Percentiles rank a stretch among this genome's conserved stretches.
Conservation (phyloP, 2,113 vertebrate genomes). For the Apodemus sylvaticus region DNA sequence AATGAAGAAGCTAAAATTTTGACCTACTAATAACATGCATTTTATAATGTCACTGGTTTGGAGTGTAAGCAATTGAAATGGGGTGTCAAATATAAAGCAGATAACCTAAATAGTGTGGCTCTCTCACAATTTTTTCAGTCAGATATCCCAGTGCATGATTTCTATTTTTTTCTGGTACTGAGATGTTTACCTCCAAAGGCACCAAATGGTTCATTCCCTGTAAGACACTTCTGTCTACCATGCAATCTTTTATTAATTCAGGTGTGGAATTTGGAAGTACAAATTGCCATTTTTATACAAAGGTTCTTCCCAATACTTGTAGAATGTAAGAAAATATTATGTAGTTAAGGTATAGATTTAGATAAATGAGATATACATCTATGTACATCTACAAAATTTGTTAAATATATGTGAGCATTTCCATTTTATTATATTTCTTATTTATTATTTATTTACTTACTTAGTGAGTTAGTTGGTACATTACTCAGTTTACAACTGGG, state of each 20-base stretch:
- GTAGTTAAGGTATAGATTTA: too few relatives aligned
- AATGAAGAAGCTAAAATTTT: neutral
- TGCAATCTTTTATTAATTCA: neutral
- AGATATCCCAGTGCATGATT: neutral
- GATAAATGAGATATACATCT: neutral
- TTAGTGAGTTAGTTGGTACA: neutral
- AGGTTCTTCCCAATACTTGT: neutral
- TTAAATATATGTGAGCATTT: neutral
- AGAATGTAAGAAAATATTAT: neutral
- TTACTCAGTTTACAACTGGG: neutral
- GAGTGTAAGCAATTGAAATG: neutral
- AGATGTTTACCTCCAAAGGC: neutral
- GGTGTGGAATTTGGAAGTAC: neutral
- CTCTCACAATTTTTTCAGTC: neutral
- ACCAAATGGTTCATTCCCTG: neutral
- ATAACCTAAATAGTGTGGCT: neutral
- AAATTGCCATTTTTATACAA: neutral
- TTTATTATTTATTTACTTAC: neutral
- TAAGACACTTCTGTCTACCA: neutral
- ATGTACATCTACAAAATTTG: neutral
- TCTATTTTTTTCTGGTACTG: neutral
- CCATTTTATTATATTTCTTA: neutral
- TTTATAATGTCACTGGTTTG: constrained; percentile 27
- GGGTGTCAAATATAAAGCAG: neutral
- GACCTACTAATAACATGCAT: neutral